Conservation (phyloP, 2,113 vertebrate genomes). For the Elaphurus davidianus region DNA sequence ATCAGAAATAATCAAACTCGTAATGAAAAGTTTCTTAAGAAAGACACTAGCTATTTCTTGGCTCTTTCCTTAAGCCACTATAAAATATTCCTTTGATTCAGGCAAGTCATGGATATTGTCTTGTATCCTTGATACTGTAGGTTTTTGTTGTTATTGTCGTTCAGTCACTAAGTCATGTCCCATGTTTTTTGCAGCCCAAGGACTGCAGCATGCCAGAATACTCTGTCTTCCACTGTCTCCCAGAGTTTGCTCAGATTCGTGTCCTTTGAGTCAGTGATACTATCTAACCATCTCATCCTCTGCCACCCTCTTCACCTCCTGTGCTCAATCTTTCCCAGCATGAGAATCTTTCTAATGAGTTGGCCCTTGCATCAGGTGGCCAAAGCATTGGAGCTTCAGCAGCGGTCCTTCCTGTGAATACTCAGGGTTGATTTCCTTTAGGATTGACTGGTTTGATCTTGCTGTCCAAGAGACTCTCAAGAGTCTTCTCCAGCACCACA, state of each 20-base stretch:
- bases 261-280: neutral
- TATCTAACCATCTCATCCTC: neutral
- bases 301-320: neutral
- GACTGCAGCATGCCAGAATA: neutral
- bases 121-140: neutral
- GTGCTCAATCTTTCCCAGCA: neutral
- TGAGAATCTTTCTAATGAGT: neutral
- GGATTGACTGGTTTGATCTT: neutral
- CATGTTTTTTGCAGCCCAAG: neutral
- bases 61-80: neutral
- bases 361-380: neutral
- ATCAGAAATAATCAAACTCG: constrained; percentile 3
- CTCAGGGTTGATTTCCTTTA: neutral
- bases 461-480: neutral
- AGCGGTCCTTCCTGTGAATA: neutral
- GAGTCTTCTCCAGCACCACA: neutral
- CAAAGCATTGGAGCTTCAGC: neutral
- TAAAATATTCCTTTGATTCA: neutral
- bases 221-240: neutral
- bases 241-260: neutral
- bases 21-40: neutral
- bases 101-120: neutral
- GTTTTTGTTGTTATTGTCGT: neutral
- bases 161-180: neutral
- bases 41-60: neutral